phyloP scores from a whole-genome alignment of 2,888 invertebrate genomes.

The Ichneumon xanthorius region DNA sequence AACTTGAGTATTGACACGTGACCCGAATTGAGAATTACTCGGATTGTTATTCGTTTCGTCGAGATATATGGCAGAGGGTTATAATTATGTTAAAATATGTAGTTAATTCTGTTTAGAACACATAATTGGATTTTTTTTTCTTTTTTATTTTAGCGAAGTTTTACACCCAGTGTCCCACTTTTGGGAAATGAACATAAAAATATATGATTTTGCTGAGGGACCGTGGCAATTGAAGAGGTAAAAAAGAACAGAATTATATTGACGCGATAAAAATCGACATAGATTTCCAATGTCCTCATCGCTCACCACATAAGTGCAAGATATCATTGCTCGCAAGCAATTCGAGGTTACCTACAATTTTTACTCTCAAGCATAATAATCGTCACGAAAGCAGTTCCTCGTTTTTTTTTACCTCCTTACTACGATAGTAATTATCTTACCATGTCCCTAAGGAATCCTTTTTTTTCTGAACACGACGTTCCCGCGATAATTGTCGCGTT shows the following conservation, averaged over 20 bases:
- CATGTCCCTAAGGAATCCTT: constrained; percentile 28
- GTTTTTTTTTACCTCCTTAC: constrained; percentile 42
- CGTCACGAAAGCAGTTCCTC: constrained; percentile 48
- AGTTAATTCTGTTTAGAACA: no score
- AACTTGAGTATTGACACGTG: no score
- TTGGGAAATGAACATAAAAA: no score
- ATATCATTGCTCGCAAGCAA: constrained; percentile 17
- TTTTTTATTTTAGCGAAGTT: no score
- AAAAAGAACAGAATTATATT: not conserved
- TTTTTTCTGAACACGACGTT: constrained; percentile 44
- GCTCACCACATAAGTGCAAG: constrained; percentile 4
- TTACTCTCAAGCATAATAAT: constrained; percentile 31
- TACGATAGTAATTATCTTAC: constrained; percentile 47
- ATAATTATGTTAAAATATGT: no score
- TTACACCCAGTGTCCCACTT: no score
- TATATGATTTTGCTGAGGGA: no score
- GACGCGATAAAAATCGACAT: not conserved
- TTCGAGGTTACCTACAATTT: not conserved
- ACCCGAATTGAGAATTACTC: no score
- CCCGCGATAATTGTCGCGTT: constrained; percentile 58
- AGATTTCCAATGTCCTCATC: constrained; percentile 11
- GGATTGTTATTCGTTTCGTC: no score
- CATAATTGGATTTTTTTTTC: no score
- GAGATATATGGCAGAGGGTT: no score
- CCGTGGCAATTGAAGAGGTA: not conserved